Evolutionary conservation across 2,113 vertebrate species (phyloP).

Genomic region (Rhizomys pruinosus): DNA sequence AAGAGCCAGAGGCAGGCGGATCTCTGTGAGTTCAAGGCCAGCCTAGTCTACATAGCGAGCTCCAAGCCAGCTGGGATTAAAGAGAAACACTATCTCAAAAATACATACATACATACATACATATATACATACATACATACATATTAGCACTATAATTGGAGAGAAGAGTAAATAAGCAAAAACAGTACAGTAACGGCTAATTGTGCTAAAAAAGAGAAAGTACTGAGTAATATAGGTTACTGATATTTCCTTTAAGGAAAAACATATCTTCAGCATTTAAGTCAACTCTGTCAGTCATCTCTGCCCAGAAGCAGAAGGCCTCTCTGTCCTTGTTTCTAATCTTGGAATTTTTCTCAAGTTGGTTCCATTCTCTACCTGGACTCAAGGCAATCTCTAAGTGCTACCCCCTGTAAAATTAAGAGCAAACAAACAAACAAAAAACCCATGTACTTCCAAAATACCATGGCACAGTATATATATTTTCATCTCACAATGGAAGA

Average conservation of each 20-base stretch:
- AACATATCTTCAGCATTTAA: background rate
- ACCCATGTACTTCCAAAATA: background rate
- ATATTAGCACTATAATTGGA: background rate
- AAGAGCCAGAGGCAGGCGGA: too few relatives aligned
- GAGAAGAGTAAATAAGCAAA: background rate
- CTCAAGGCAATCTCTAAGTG: too few relatives aligned
- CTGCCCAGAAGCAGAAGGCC: background rate
- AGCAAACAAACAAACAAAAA: too few relatives aligned
- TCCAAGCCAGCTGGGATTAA: too few relatives aligned
- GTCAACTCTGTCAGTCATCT: background rate
- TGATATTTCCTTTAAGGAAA: background rate
- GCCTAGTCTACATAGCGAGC: too few relatives aligned
- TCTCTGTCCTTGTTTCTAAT: background rate
- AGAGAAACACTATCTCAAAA: too few relatives aligned
- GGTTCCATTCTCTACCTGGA: background rate
- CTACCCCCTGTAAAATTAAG: too few relatives aligned
- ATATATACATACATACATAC: too few relatives aligned
- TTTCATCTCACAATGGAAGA: too few relatives aligned
- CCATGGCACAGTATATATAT: too few relatives aligned
- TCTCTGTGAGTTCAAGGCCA: too few relatives aligned
- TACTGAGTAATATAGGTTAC: fast-evolving
- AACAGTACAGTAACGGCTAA: background rate
- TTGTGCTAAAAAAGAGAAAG: background rate
- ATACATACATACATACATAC: too few relatives aligned
- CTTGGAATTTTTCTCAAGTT: background rate